Evolutionary conservation across 2,888 invertebrate species (phyloP), one percentile per base, ranked within the genome.

Genomic region (Arge pagana): DNA sequence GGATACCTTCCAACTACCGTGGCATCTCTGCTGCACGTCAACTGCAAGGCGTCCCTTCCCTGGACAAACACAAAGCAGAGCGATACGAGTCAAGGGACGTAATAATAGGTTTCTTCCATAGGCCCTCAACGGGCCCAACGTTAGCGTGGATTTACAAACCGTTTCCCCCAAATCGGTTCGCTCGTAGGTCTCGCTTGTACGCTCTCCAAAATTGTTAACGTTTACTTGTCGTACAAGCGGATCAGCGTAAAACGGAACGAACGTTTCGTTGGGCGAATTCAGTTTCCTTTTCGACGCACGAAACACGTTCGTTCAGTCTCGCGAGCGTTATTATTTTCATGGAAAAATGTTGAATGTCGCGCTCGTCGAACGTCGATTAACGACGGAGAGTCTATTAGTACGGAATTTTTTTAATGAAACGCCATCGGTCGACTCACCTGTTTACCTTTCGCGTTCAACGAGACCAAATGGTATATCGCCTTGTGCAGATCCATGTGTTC

Each of bases 21-120:
- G 19, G 86, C 86, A 61, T 92, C 92, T 54, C 86, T 83, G 65
- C 88, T 87, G 77, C 93, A 93, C 52, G 92, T 91, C 69, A 95
- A 82, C 79, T 96, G 95, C 60, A 92, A 77, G 35, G 87, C 83
- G 3, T 88, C 84, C 36, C 89, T 81, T 0, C 88, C 88, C 50
- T 84, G 81, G 3, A 85, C n/a, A n/a, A n/a, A n/a, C n/a, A n/a
- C n/a, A n/a, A n/a, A n/a, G n/a, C n/a, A n/a, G n/a, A n/a, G n/a
- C n/a, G 11, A 13, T 5, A 31, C 28, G 10, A 8, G 4, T 26
- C 4, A 26, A 26, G 8, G 28, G 28, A 10, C 10, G n/a, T 26
- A 26, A n/a, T n/a, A n/a, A n/a, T n/a, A n/a, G n/a, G n/a, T n/a
- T n/a, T n/a, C n/a, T n/a, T n/a, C n/a, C n/a, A n/a, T n/a, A n/a